These are phyloP conservation scores for Oreochromis spilurus DNA, from an alignment of 2,113 vertebrate genomes.

Conservation along the genomic window DNA sequence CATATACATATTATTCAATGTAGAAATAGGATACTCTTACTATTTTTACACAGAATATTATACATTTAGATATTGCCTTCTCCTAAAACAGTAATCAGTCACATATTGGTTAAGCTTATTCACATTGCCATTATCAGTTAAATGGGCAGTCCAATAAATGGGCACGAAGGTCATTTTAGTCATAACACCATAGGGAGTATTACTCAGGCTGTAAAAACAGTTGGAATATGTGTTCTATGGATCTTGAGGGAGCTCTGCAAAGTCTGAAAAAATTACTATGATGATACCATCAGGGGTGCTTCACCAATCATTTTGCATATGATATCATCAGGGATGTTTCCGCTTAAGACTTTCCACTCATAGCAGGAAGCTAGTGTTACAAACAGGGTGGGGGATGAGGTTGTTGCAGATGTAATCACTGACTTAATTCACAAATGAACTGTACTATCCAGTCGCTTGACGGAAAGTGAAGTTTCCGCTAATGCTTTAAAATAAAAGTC, in stretches of 20 bases:
- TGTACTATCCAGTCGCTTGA: background rate
- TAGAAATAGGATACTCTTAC: background rate
- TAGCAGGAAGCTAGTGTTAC: background rate
- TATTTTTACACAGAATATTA: background rate
- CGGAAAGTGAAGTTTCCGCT: background rate
- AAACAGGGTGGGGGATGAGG: background rate
- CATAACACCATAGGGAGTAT: background rate
- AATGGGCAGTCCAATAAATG: background rate
- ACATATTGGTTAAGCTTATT: background rate
- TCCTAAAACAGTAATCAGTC: background rate
- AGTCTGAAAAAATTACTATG: fast-evolving
- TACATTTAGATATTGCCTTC: background rate
- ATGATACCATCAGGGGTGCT: background rate
- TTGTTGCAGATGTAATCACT: background rate
- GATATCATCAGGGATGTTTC: background rate
- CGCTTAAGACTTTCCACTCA: background rate
- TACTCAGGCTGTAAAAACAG: background rate
- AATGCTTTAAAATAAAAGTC: background rate
- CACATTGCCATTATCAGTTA: background rate
- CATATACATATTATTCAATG: background rate
- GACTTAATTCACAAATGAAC: background rate
- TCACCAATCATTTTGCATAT: background rate
- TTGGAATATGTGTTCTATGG: background rate
- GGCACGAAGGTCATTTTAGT: fast-evolving
- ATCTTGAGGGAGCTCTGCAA: background rate